phyloP scores from a whole-genome alignment of 2,113 vertebrate species.

The Sylvietta virens region DNA sequence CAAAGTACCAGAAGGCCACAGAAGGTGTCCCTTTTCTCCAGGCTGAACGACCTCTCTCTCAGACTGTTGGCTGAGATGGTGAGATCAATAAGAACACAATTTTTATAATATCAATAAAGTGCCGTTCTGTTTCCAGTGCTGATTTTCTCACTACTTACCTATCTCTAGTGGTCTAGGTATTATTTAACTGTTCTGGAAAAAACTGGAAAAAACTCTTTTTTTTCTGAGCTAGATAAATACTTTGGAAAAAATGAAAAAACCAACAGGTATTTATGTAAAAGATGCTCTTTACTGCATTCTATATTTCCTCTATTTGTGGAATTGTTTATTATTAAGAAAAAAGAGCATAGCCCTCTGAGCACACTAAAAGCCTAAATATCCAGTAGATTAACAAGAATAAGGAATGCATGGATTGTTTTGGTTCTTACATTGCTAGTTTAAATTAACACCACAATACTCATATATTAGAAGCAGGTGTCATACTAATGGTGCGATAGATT shows the following conservation, averaged over 20 bases:
- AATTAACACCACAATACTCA: neutral
- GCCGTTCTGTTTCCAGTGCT: neutral
- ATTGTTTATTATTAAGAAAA: neutral
- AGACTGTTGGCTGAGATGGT: neutral
- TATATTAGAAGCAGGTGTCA: neutral
- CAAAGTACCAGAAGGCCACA: neutral
- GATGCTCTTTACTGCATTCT: neutral
- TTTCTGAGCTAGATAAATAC: neutral
- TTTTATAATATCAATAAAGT: neutral
- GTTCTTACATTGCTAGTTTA: neutral
- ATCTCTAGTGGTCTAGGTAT: fast-evolving
- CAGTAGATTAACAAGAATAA: neutral
- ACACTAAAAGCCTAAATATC: neutral
- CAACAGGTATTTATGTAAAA: neutral
- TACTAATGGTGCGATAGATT: neutral
- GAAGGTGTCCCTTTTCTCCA: neutral
- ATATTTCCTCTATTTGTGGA: neutral
- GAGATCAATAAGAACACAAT: neutral
- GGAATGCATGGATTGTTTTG: fast-evolving
- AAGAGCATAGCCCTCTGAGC: neutral
- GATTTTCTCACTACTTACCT: neutral
- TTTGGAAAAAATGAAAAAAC: neutral
- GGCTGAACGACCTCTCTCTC: neutral
- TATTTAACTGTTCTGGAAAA: neutral
- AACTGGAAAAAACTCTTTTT: neutral